These are phyloP conservation scores for Ectobius pallidus DNA, from an alignment of 2,888 invertebrate species.

Conservation along the genomic window DNA sequence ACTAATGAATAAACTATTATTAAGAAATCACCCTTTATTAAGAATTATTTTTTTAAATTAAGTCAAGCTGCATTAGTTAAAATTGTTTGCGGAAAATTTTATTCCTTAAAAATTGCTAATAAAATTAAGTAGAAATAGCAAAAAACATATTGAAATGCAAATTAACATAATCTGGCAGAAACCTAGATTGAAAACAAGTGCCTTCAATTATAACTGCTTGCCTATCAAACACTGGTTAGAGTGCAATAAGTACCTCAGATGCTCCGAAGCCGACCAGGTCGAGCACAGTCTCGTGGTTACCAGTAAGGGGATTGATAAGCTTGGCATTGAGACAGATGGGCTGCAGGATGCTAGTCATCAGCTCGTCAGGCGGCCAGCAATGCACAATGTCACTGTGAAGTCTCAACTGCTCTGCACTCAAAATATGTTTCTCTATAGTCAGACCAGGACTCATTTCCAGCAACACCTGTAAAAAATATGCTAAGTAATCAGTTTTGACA, in stretches of 20 bases:
- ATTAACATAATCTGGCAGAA: too few relatives aligned
- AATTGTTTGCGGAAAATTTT: too few relatives aligned
- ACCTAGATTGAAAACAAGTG: too few relatives aligned
- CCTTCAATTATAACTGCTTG: too few relatives aligned
- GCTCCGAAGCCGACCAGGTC: slow-evolving; percentile 65
- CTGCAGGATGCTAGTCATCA: slow-evolving; percentile 54
- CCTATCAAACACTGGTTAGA: too few relatives aligned
- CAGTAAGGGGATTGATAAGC: slow-evolving; percentile 57
- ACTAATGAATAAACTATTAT: too few relatives aligned
- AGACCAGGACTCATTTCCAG: slow-evolving; percentile 71
- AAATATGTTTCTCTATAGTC: slow-evolving; percentile 66
- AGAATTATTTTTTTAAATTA: too few relatives aligned
- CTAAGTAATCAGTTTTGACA: not conserved
- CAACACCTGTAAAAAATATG: slow-evolving; percentile 63
- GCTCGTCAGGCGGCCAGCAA: slow-evolving; percentile 54
- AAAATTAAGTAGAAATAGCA: too few relatives aligned
- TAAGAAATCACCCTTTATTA: too few relatives aligned
- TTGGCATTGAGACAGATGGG: slow-evolving; percentile 55
- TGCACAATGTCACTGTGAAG: slow-evolving; percentile 54
- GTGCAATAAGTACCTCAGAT: slow-evolving; percentile 52
- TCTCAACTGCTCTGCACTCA: slow-evolving; percentile 65
- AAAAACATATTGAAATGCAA: too few relatives aligned
- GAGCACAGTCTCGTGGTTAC: slow-evolving; percentile 61
- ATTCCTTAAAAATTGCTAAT: too few relatives aligned
- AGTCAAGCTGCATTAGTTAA: too few relatives aligned